Evolutionary conservation across 2,888 invertebrate species (phyloP).

Genomic region (Ypsolopha sequella): DNA sequence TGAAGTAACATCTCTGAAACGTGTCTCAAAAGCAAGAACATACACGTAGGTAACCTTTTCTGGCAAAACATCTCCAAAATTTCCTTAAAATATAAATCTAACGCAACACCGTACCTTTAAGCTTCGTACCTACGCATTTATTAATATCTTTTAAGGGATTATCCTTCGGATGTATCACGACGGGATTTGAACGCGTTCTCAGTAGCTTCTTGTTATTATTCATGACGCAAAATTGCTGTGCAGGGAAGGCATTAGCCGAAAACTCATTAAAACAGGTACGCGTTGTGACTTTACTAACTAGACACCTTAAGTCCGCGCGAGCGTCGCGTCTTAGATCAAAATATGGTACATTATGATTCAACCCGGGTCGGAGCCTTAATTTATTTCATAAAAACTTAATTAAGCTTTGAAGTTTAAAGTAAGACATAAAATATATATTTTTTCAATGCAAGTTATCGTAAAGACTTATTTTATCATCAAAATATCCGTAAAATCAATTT

Average conservation of each 20-base stretch:
- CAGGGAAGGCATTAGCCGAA: conserved; percentile 64
- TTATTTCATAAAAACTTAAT: too few species aligned
- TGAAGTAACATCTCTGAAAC: too few species aligned
- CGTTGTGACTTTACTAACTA: conserved; percentile 66
- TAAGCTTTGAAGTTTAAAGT: too few species aligned
- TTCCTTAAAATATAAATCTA: not conserved
- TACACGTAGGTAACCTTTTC: too few species aligned
- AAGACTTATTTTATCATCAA: too few species aligned
- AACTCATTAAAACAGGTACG: conserved; percentile 68
- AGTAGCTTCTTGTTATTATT: conserved; percentile 21
- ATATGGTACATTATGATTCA: not conserved
- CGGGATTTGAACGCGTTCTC: conserved; percentile 2
- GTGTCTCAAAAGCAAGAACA: too few species aligned
- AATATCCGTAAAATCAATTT: too few species aligned
- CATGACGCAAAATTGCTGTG: conserved; percentile 66
- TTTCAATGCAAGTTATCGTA: too few species aligned
- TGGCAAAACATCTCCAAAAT: too few species aligned
- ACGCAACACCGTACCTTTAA: not conserved
- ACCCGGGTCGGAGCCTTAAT: not conserved
- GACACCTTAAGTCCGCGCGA: conserved; percentile 67
- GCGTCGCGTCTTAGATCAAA: conserved; percentile 16
- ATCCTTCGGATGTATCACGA: conserved; percentile 1
- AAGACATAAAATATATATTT: too few species aligned
- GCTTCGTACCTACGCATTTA: not conserved
- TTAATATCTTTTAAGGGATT: conserved; percentile 3